phyloP scores from a whole-genome alignment of 2,888 invertebrate species.

The Tetragonula carbonaria region DNA sequence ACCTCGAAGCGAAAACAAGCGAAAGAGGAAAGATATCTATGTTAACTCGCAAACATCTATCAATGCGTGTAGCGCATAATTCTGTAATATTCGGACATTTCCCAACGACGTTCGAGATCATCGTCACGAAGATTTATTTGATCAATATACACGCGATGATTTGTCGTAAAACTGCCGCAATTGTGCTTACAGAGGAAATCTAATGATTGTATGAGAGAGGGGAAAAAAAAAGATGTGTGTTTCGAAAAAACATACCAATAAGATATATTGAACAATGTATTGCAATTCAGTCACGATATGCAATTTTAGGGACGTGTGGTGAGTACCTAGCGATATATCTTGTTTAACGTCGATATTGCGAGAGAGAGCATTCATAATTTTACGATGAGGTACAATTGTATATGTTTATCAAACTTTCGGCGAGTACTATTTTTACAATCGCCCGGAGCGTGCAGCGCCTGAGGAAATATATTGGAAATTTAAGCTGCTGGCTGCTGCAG shows the following conservation, averaged over 20 bases:
- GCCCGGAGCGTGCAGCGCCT: neutral
- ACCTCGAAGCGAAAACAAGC: too few relatives aligned
- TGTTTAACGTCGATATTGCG: neutral
- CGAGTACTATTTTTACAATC: neutral
- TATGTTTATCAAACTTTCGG: conserved; percentile 11
- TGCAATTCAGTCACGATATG: conserved; percentile 27
- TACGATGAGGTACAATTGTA: neutral
- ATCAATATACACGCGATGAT: conserved; percentile 18
- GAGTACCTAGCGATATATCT: conserved; percentile 37
- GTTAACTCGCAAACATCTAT: conserved; percentile 46
- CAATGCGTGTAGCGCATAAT: conserved; percentile 48
- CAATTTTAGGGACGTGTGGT: conserved; percentile 59
- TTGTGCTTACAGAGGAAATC: conserved; percentile 35
- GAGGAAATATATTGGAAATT: neutral
- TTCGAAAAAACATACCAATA: conserved; percentile 23
- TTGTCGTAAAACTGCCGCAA: conserved; percentile 12
- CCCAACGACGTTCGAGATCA: conserved; percentile 23
- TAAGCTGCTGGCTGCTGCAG: neutral
- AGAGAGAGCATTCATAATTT: neutral
- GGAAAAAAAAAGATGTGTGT: neutral
- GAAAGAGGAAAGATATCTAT: conserved; percentile 33
- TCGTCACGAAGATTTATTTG: conserved; percentile 9
- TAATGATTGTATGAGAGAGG: conserved; percentile 27
- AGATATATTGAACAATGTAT: conserved; percentile 58
- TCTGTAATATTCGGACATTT: conserved; percentile 35